Evolutionary conservation across 2,797 vertebrate genomes (phyloP), one percentile per base, ranked within the genome.

Genomic region (Gila robusta): DNA sequence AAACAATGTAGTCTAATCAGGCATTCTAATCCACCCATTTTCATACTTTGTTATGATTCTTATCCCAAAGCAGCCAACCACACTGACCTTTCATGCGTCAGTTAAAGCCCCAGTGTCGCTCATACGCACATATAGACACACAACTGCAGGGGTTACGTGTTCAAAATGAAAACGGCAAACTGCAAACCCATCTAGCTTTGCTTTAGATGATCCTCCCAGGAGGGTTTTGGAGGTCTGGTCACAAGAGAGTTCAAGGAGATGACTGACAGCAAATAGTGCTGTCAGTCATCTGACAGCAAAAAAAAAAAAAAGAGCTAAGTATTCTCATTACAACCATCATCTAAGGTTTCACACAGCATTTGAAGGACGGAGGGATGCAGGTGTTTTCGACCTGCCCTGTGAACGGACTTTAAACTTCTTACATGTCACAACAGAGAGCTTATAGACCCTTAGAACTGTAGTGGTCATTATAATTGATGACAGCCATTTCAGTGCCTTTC

Each of bases 401-500:
- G 89, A 86, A 37, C 89, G 85, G 87, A 90, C 90, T 92, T 89
- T 88, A 81, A 92, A 86, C 69, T 84, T 88, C 85, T 89, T 62
- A 82, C 85, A 87, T 89, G 89, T 91, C 91, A 91, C 91, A 92
- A 89, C 90, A 91, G 84, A 92, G 78, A 80, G 84, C 90, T 87
- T 87, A 82, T 21, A 80, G 83, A 74, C 86, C 86, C 86, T 79
- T 82, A 83, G 83, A 86, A 87, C 90, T 86, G 84, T 87, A 90
- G 91, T 86, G 83, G 67, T 67, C 91, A 84, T 93, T 92, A 91
- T 91, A 88, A 86, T 87, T 86, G 83, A 83, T 91, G 92, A 93
- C 91, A 93, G 87, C 79, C 89, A 89, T 87, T 89, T 90, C 79
- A 91, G 88, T 87, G 92, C 90, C 92, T 88, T 86, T 92, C 89